Conservation (phyloP, 2,113 vertebrate species). For the Poeciliopsis retropinna region DNA sequence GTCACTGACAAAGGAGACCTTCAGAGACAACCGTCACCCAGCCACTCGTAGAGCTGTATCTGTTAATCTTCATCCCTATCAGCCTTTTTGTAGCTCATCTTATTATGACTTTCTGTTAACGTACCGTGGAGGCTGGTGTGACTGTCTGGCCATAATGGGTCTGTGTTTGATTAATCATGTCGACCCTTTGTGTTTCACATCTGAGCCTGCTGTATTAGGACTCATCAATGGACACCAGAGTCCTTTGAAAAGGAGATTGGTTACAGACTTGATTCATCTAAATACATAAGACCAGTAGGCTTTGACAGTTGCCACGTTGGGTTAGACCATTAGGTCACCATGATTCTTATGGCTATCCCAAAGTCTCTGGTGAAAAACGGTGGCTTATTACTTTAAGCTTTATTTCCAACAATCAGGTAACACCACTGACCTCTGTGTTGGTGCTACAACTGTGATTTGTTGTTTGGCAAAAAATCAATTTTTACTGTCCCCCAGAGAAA, state of each 20-base stretch:
- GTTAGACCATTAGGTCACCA: slow-evolving; percentile 58
- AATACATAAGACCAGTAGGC: slow-evolving; percentile 55
- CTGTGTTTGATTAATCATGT: slow-evolving; percentile 80
- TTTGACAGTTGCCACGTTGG: slow-evolving; percentile 68
- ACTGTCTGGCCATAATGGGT: slow-evolving; percentile 77
- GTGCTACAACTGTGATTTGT: slow-evolving; percentile 70
- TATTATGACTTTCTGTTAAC: slow-evolving; percentile 82
- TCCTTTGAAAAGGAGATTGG: slow-evolving; percentile 76
- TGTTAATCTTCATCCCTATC: slow-evolving; percentile 78
- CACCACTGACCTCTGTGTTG: slow-evolving; percentile 60
- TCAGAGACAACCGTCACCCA: slow-evolving; percentile 68
- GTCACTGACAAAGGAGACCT: slow-evolving; percentile 72
- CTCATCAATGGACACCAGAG: slow-evolving; percentile 74
- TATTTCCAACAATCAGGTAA: slow-evolving; percentile 51
- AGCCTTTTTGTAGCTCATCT: slow-evolving; percentile 77
- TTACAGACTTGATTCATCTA: slow-evolving; percentile 66
- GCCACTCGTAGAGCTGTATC: slow-evolving; percentile 71
- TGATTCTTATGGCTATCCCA: slow-evolving; percentile 22
- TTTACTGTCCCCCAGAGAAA: slow-evolving; percentile 71
- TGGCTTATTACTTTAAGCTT: slow-evolving; percentile 58
- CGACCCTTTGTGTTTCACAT: slow-evolving; percentile 77
- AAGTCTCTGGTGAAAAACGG: slow-evolving; percentile 12
- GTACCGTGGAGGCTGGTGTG: slow-evolving; percentile 64
- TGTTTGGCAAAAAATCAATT: slow-evolving; percentile 73
- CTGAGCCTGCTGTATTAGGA: slow-evolving; percentile 71